Conservation (phyloP, 2,797 vertebrate genomes). For the Chiloscyllium punctatum region DNA sequence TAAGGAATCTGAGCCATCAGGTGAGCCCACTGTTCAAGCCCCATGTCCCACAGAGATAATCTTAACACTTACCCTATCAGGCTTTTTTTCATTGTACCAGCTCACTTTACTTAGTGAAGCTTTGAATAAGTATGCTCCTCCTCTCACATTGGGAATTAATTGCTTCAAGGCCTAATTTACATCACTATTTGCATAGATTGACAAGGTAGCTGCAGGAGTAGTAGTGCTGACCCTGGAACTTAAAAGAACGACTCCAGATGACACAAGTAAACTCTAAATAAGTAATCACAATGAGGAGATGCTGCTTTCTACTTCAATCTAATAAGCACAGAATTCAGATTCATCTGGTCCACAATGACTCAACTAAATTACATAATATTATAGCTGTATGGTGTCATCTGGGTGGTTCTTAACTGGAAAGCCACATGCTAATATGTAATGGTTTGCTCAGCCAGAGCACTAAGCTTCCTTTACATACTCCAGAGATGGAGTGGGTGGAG, state of each 20-base stretch:
- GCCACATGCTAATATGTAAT: background rate
- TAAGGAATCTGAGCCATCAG: background rate
- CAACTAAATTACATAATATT: background rate
- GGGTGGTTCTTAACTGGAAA: conserved; percentile 12
- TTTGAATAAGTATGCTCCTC: background rate
- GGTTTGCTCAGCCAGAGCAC: background rate
- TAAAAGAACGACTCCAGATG: background rate
- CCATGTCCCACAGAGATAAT: background rate
- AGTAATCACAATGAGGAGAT: background rate
- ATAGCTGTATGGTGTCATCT: background rate
- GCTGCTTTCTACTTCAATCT: background rate
- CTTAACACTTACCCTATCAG: background rate
- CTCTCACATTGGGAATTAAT: background rate
- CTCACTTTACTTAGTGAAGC: background rate
- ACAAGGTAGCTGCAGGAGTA: background rate
- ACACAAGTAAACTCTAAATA: background rate
- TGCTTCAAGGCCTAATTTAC: background rate
- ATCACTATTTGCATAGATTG: background rate
- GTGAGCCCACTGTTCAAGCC: background rate
- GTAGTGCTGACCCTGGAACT: background rate
- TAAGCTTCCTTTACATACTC: background rate
- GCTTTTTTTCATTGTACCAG: background rate
- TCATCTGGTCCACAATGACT: background rate
- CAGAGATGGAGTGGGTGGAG: background rate
- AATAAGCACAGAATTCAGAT: background rate